Evolutionary conservation across 2,888 invertebrate genomes (phyloP).

Genomic region (Dysmachus trigonus): DNA sequence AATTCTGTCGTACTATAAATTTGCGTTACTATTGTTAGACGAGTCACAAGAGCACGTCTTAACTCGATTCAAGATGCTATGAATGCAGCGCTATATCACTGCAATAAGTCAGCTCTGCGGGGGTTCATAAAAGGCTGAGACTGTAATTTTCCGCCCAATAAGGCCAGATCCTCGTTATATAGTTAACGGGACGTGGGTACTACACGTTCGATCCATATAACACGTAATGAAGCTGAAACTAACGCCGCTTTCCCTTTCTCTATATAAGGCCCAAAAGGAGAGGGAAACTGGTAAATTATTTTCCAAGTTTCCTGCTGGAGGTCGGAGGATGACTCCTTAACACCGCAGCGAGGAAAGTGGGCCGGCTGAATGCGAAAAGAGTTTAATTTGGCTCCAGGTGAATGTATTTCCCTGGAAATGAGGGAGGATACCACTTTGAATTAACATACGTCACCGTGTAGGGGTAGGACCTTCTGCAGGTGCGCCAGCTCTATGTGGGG

Average conservation of each 20-base stretch:
- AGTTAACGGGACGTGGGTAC: background rate
- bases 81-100: background rate
- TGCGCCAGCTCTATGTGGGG: background rate
- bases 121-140: background rate
- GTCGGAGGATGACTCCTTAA: background rate
- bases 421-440: conserved; percentile 7
- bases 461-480: background rate
- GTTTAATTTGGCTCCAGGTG: conserved; percentile 17
- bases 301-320: background rate
- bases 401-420: conserved; percentile 6
- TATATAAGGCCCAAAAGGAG: background rate
- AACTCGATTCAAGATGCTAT: background rate
- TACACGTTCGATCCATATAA: background rate
- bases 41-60: background rate
- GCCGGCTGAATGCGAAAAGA: background rate
- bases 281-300: background rate
- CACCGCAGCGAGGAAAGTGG: background rate
- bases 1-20: background rate
- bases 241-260: background rate
- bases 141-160: background rate
- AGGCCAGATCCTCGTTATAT: background rate
- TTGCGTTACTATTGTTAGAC: background rate
- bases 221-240: background rate
- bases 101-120: background rate
- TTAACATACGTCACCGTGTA: background rate